These are phyloP conservation scores for Sesia bembeciformis DNA, from an alignment of 2,888 invertebrate genomes.

Conservation along the genomic window DNA sequence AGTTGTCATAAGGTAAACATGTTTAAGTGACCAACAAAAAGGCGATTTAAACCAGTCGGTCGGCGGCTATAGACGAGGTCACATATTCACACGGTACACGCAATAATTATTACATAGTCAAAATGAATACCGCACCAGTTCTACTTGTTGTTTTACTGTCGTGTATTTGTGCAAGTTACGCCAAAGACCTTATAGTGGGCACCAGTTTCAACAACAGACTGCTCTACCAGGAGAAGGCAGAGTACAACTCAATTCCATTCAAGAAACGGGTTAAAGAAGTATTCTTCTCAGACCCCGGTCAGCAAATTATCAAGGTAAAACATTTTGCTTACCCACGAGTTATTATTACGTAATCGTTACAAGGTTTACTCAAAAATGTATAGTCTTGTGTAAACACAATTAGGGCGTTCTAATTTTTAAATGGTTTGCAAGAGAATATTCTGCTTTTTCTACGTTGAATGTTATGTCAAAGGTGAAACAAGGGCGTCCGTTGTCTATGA, in stretches of 20 bases:
- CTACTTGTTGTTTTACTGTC: slow-evolving; percentile 39
- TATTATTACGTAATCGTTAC: background rate
- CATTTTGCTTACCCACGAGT: background rate
- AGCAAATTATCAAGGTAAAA: slow-evolving; percentile 60
- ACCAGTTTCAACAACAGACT: slow-evolving; percentile 57
- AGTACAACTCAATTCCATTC: slow-evolving; percentile 56
- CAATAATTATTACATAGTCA: slow-evolving; percentile 13
- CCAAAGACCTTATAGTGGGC: slow-evolving; percentile 60
- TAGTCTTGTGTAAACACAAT: too few species aligned
- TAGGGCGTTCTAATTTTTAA: too few species aligned
- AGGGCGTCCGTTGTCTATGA: too few species aligned
- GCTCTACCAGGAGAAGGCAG: slow-evolving; percentile 54
- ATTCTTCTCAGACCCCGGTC: slow-evolving; percentile 58
- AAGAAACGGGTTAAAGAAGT: slow-evolving; percentile 65
- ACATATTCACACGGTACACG: slow-evolving; percentile 17
- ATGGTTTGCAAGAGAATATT: too few species aligned
- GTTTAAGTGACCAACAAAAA: slow-evolving; percentile 14
- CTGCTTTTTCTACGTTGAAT: too few species aligned
- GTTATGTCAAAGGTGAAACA: too few species aligned
- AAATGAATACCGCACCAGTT: slow-evolving; percentile 46
- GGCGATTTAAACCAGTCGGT: slow-evolving; percentile 29
- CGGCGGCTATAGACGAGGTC: slow-evolving; percentile 29
- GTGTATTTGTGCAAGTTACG: slow-evolving; percentile 34
- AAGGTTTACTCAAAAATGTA: too few species aligned
- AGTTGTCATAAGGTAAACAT: slow-evolving; percentile 25